Conservation (phyloP, 2,888 invertebrate genomes). For the Rotaria macrura region DNA sequence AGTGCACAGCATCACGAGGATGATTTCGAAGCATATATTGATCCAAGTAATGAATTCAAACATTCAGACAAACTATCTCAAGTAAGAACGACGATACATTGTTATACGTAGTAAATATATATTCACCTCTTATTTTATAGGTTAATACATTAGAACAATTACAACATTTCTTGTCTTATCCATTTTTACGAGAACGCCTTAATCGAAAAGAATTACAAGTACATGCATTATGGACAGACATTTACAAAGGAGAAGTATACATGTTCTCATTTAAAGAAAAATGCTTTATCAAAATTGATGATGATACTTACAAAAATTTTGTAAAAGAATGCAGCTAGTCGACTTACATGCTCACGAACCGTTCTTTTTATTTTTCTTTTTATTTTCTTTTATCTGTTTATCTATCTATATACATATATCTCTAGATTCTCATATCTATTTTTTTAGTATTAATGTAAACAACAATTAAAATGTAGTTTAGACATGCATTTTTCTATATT, state of each 20-base stretch:
- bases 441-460: too few relatives aligned
- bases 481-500: not conserved
- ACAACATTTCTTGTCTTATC: conserved; percentile 81
- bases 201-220: conserved; percentile 72
- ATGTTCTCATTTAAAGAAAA: conserved; percentile 79
- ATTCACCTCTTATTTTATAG: conserved; percentile 53
- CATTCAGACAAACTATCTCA: conserved; percentile 85
- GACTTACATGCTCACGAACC: too few relatives aligned
- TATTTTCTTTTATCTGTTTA: too few relatives aligned
- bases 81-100: conserved; percentile 56
- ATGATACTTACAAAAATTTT: conserved; percentile 64
- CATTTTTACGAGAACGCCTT: conserved; percentile 70
- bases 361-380: too few relatives aligned
- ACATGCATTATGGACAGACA: conserved; percentile 88
- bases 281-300: conserved; percentile 74
- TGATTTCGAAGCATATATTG: conserved; percentile 82
- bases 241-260: conserved; percentile 87
- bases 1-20: conserved; percentile 55
- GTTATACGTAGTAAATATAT: not conserved
- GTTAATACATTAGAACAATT: conserved; percentile 79
- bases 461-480: not conserved
- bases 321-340: not conserved
- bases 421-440: too few relatives aligned
- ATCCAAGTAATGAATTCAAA: conserved; percentile 64
- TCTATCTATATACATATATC: too few relatives aligned